Conservation (phyloP, 2,113 vertebrate species). For the Aegithalos caudatus region DNA sequence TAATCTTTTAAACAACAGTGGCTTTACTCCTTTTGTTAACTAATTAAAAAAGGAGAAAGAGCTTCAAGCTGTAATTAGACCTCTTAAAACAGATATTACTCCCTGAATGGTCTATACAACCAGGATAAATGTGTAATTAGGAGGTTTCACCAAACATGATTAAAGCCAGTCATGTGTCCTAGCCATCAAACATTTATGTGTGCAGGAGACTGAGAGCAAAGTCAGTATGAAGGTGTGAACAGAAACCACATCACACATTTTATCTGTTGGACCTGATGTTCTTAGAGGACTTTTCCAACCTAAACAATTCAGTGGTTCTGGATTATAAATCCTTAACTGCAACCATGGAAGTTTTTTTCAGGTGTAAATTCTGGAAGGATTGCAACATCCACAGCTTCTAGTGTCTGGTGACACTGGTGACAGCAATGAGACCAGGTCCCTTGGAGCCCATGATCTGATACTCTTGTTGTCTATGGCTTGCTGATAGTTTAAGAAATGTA, state of each 20-base stretch:
- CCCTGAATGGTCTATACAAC: not conserved
- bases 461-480: not conserved
- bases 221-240: not conserved
- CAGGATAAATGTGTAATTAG: slow-evolving; percentile 7
- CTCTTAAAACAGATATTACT: slow-evolving; percentile 13
- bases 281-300: not conserved
- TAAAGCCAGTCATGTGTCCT: slow-evolving; percentile 25
- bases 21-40: slow-evolving; percentile 54
- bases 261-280: not conserved
- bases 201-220: not conserved
- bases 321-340: not conserved
- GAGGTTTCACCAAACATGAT: slow-evolving; percentile 23
- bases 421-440: not conserved
- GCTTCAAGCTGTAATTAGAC: slow-evolving; percentile 21
- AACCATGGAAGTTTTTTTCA: not conserved
- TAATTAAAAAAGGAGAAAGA: slow-evolving; percentile 27
- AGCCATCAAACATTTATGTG: not conserved
- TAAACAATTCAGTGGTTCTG: not conserved
- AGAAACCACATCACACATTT: not conserved
- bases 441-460: not conserved
- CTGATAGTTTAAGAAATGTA: not conserved
- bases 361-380: not conserved
- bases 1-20: slow-evolving; percentile 33
- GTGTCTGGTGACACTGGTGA: not conserved
- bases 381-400: not conserved